Percentiles rank a stretch among this genome's conserved stretches.
Conservation (phyloP, 1,140 invertebrate species). For the Pseudomyrmex dendroicus region DNA sequence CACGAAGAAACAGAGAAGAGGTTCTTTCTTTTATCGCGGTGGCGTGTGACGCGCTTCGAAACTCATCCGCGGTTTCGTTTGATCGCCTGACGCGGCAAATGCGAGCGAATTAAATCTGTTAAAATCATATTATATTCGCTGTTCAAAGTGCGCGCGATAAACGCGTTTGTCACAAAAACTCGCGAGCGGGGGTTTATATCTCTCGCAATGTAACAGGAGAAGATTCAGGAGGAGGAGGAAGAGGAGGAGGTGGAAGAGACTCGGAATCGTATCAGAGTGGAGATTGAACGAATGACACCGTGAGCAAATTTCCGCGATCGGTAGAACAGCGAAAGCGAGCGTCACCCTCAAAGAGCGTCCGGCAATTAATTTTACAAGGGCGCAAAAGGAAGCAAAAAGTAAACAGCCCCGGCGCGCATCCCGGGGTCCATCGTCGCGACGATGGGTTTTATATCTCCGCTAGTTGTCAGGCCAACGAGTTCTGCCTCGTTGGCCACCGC, state of each 20-base stretch:
- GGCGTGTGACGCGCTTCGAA: background rate
- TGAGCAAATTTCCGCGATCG: conserved; percentile 63
- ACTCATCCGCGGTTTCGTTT: conserved; percentile 13
- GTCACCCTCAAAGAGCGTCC: conserved; percentile 73
- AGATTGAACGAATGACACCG: conserved; percentile 72
- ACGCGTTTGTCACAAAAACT: conserved; percentile 51
- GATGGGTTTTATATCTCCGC: conserved; percentile 74
- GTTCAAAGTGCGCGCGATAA: conserved; percentile 41
- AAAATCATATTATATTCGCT: conserved; percentile 20
- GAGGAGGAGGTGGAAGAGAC: background rate
- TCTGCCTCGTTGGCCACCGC: conserved; percentile 72
- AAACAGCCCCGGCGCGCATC: conserved; percentile 77
- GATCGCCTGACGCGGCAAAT: conserved; percentile 18
- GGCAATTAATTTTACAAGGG: conserved; percentile 82
- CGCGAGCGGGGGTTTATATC: conserved; percentile 2
- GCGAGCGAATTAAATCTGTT: conserved; percentile 36
- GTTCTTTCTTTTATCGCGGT: background rate
- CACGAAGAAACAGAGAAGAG: conserved; percentile 19
- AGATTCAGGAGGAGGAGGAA: background rate
- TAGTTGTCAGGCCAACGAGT: conserved; percentile 81
- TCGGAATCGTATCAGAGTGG: conserved; percentile 58
- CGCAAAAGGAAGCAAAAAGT: conserved; percentile 78
- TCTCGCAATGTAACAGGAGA: background rate
- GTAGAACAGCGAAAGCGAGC: conserved; percentile 60
- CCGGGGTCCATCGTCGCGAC: conserved; percentile 69